phyloP scores from a whole-genome alignment of 2,797 vertebrate species.

The Chrosomus eos region DNA sequence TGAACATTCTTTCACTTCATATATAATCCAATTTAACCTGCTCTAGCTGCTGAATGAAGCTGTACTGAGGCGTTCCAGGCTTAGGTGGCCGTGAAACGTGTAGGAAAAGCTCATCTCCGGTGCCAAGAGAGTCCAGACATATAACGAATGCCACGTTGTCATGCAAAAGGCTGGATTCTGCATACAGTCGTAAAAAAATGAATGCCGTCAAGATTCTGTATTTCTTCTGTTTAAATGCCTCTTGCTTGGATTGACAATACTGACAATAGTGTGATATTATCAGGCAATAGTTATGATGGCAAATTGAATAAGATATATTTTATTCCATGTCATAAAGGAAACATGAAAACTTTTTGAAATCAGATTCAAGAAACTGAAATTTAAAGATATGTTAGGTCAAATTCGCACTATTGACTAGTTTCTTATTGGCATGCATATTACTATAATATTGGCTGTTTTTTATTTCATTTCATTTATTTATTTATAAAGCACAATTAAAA shows the following conservation, averaged over 20 bases:
- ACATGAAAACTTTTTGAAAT: too few relatives aligned
- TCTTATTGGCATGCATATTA: too few relatives aligned
- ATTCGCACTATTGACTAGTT: too few relatives aligned
- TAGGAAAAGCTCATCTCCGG: constrained; percentile 75
- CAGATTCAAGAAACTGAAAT: too few relatives aligned
- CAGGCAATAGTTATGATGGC: neutral
- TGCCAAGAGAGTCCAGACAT: constrained; percentile 82
- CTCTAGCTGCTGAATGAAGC: constrained; percentile 77
- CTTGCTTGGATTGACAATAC: neutral
- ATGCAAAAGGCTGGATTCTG: constrained; percentile 84
- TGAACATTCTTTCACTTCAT: neutral
- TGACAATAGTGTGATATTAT: neutral
- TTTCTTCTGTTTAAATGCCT: neutral
- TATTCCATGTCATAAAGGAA: neutral
- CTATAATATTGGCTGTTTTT: too few relatives aligned
- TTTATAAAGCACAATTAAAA: too few relatives aligned
- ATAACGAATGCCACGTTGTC: constrained; percentile 82
- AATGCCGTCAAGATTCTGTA: neutral
- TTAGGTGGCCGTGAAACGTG: constrained; percentile 82
- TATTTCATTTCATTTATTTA: too few relatives aligned
- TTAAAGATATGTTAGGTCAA: too few relatives aligned
- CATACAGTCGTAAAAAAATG: neutral
- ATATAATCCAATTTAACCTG: constrained; percentile 68
- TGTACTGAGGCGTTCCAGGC: constrained; percentile 69
- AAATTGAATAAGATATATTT: neutral